Evolutionary conservation across 2,113 vertebrate species (phyloP).

Genomic region (Oreotragus oreotragus): DNA sequence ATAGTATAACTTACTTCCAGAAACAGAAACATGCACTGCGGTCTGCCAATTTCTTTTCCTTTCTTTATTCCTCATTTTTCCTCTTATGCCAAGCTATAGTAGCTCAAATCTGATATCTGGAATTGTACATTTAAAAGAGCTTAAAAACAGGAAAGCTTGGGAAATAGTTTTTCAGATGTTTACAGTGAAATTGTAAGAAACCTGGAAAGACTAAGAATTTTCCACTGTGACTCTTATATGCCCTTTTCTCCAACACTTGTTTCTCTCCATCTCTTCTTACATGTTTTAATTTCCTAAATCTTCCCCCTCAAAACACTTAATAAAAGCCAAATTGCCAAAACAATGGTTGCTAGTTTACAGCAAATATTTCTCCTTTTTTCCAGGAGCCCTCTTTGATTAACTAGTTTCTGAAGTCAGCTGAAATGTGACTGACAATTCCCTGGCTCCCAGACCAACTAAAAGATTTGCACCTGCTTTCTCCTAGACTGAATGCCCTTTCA

Average conservation of each 20-base stretch:
- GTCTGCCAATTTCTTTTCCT: not conserved
- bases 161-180: not conserved
- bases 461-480: not conserved
- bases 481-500: not conserved
- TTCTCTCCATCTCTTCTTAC: not conserved
- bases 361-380: not conserved
- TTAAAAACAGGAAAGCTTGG: not conserved
- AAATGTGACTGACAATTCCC: not conserved
- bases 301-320: not conserved
- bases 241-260: not conserved
- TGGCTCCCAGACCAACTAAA: not conserved
- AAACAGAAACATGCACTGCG: not conserved
- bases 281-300: not conserved
- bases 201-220: not conserved
- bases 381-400: not conserved
- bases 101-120: not conserved
- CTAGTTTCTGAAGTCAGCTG: not conserved
- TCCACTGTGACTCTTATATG: not conserved
- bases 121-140: not conserved
- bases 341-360: not conserved
- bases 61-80: not conserved
- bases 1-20: not conserved
- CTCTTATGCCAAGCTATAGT: not conserved
- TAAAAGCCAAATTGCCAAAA: not conserved
- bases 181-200: not conserved